Conservation (phyloP, 2,113 vertebrate species). For the Odocoileus virginianus region DNA sequence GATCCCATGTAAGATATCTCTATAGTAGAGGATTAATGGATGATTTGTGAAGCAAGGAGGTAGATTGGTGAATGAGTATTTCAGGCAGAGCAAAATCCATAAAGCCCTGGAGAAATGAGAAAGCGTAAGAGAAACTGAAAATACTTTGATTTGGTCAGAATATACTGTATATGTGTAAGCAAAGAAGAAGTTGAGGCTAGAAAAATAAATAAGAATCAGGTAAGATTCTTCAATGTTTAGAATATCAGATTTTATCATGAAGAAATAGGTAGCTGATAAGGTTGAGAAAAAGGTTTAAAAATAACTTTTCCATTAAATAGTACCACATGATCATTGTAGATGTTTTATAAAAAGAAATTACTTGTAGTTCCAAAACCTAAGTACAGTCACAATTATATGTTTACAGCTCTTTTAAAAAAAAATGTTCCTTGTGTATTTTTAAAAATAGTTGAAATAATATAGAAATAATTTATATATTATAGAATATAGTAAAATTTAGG, state of each 20-base stretch:
- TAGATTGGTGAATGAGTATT: background rate
- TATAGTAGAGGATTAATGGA: background rate
- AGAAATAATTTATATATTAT: background rate
- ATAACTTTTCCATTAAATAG: background rate
- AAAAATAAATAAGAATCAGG: background rate
- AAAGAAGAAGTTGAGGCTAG: background rate
- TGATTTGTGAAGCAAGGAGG: background rate
- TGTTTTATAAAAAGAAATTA: background rate
- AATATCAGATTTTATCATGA: slow-evolving; percentile 28
- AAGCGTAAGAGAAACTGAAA: background rate
- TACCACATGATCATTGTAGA: background rate
- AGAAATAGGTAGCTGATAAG: background rate
- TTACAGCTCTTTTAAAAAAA: background rate
- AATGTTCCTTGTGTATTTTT: background rate
- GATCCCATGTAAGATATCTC: background rate
- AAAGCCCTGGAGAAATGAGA: background rate
- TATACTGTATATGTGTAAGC: background rate
- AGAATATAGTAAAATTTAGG: background rate
- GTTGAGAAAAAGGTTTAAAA: background rate
- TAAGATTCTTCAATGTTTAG: background rate
- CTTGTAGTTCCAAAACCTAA: background rate
- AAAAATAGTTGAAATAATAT: background rate
- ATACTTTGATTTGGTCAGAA: background rate
- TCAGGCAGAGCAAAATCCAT: background rate
- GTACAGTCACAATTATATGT: background rate